A percentile compares a stretch with the other conserved stretches of the same genome.
These are phyloP conservation scores for Australoheros scitulus DNA, from an alignment of 2,113 vertebrate genomes.

Conservation along the genomic window DNA sequence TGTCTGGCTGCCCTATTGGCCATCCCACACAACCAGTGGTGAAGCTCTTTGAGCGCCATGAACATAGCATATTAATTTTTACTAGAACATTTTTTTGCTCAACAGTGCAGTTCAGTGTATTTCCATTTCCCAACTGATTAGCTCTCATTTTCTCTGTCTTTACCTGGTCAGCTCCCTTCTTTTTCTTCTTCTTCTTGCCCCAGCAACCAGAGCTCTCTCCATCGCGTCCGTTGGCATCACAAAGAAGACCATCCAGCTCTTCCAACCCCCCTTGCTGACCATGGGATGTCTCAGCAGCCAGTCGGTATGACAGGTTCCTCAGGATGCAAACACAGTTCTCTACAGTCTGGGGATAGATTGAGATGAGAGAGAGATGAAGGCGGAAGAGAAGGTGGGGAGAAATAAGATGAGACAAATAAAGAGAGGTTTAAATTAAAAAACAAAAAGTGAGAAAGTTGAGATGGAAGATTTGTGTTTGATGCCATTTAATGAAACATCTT, in stretches of 20 bases:
- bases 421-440: neutral
- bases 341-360: conserved; percentile 85
- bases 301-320: conserved; percentile 98
- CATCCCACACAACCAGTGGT: too few relatives aligned
- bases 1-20: too few relatives aligned
- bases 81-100: too few relatives aligned
- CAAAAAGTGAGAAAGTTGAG: conserved; percentile 1
- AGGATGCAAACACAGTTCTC: conserved; percentile 99
- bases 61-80: too few relatives aligned
- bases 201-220: conserved; percentile 96
- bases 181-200: conserved; percentile 99
- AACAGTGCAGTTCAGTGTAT: neutral
- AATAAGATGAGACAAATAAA: neutral
- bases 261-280: conserved; percentile 98
- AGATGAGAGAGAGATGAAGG: conserved; percentile 9
- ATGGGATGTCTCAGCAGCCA: conserved; percentile 98
- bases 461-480: conserved; percentile 41
- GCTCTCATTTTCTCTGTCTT: conserved; percentile 7
- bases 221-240: conserved; percentile 91
- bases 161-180: conserved; percentile 99
- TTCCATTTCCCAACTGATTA: neutral
- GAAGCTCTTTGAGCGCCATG: too few relatives aligned
- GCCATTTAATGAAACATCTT: conserved; percentile 44
- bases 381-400: neutral
- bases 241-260: conserved; percentile 96